Percentiles rank a stretch among this genome's conserved stretches.
Conservation (phyloP, 2,113 vertebrate species). For the Hydrochoerus hydrochaeris region DNA sequence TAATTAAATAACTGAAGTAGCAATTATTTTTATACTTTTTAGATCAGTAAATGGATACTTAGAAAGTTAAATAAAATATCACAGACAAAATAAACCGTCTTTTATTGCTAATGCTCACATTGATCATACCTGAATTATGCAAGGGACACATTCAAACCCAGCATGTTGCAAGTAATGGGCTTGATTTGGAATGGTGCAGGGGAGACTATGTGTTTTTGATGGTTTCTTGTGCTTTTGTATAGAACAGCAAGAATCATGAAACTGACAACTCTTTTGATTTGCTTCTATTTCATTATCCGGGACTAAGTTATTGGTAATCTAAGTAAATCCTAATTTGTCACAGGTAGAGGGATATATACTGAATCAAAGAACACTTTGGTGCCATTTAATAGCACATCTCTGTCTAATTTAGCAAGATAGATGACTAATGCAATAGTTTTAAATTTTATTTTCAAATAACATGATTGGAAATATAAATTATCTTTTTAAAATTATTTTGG, state of each 20-base stretch:
- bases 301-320: background rate
- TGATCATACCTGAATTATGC: too few relatives aligned
- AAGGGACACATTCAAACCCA: background rate
- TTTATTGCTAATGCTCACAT: background rate
- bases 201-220: background rate
- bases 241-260: background rate
- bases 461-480: background rate
- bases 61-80: background rate
- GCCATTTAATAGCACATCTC: background rate
- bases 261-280: background rate
- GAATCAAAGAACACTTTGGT: background rate
- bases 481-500: background rate
- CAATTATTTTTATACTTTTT: constrained; percentile 27
- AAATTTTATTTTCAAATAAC: background rate
- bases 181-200: background rate
- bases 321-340: background rate
- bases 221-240: background rate
- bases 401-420: background rate
- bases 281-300: background rate
- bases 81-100: background rate
- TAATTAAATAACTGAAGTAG: background rate
- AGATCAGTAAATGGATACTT: background rate
- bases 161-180: background rate
- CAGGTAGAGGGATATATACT: background rate
- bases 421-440: background rate